phyloP scores from a whole-genome alignment of 2,888 invertebrate genomes.

The Tortricodes alternella region DNA sequence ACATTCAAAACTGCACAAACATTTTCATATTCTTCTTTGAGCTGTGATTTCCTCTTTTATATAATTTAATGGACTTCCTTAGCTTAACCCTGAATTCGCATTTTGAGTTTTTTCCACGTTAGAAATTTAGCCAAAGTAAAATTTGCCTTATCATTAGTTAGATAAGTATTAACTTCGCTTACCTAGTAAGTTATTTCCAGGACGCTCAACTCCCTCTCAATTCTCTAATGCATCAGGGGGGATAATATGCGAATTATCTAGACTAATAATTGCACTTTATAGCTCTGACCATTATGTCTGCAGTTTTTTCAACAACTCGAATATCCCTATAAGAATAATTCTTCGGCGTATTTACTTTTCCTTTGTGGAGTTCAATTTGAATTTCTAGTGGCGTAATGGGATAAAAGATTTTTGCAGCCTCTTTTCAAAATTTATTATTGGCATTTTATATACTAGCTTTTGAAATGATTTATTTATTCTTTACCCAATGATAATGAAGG shows the following conservation, averaged over 20 bases:
- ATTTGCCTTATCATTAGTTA: not conserved
- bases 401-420: not conserved
- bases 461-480: not conserved
- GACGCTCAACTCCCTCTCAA: not conserved
- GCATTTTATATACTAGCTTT: not conserved
- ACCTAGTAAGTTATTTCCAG: not conserved
- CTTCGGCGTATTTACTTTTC: slow-evolving; percentile 7
- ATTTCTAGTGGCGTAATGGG: not conserved
- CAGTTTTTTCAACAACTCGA: slow-evolving; percentile 9
- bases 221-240: not conserved
- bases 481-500: too few relatives aligned
- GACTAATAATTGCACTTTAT: not conserved
- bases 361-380: slow-evolving; percentile 7
- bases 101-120: too few relatives aligned
- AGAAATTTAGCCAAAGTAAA: too few relatives aligned
- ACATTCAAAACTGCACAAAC: too few relatives aligned
- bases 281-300: not conserved
- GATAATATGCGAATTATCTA: not conserved
- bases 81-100: too few relatives aligned
- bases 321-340: not conserved
- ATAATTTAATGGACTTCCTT: too few relatives aligned
- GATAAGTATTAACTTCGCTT: not conserved
- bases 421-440: not conserved
- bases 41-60: too few relatives aligned
- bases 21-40: too few relatives aligned